Evolutionary conservation across 2,888 invertebrate genomes (phyloP).

Genomic region (Epicampocera succincta): DNA sequence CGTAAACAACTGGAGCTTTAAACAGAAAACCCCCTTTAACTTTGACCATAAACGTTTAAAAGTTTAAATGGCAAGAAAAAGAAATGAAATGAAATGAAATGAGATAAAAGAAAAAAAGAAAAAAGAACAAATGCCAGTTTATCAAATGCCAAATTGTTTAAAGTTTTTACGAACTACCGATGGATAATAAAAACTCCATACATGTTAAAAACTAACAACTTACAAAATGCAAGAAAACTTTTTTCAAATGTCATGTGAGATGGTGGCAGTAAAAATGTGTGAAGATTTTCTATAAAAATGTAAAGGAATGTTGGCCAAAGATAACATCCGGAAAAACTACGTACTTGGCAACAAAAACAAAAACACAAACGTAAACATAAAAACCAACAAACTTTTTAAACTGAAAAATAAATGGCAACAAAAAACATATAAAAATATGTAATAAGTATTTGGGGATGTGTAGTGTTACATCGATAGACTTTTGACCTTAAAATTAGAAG

Average conservation of each 20-base stretch:
- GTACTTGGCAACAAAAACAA: neutral
- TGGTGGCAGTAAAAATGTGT: constrained; percentile 62
- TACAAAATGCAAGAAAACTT: constrained; percentile 52
- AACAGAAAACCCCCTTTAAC: no score
- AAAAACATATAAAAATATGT: constrained; percentile 18
- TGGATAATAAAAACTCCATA: constrained; percentile 26
- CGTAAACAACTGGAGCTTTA: no score
- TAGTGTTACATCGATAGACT: constrained; percentile 66
- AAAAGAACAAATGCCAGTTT: constrained; percentile 43
- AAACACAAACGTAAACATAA: constrained; percentile 14
- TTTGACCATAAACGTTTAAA: no score
- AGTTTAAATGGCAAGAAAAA: no score
- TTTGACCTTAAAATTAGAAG: constrained; percentile 53
- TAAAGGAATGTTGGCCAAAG: constrained; percentile 55
- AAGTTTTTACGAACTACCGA: constrained; percentile 43
- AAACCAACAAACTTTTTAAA: constrained; percentile 6
- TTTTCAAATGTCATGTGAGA: constrained; percentile 58
- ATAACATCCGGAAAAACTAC: constrained; percentile 52
- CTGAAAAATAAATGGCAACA: neutral
- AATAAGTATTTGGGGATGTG: constrained; percentile 62
- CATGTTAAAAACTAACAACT: constrained; percentile 27
- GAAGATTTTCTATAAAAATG: constrained; percentile 61
- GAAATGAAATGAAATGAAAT: no score
- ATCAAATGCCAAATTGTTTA: constrained; percentile 61
- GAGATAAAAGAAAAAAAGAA: no score